Evolutionary conservation across 1,140 invertebrate genomes (phyloP), one percentile per base, ranked within the genome.

Genomic region (Bombus soroeensis): DNA sequence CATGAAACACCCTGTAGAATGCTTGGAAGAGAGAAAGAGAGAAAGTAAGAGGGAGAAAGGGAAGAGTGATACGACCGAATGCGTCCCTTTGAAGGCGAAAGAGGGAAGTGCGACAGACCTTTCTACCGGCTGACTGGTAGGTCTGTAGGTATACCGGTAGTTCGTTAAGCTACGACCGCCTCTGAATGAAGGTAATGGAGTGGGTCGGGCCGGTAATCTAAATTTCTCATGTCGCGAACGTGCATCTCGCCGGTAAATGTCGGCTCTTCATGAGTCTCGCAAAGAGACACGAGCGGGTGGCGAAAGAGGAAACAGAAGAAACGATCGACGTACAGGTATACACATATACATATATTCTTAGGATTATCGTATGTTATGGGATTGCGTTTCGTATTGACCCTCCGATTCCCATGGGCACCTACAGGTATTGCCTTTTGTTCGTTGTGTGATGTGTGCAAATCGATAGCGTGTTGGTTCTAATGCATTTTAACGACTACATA

Each of bases 111-210:
- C 66, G 68, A 43, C 37, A 64, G 73, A 81, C 83, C 87, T 81
- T 89, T 88, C 74, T 81, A 68, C 68, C 43, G 43, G 34, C 78
- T 88, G 87, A 72, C 78, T 78, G 84, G 66, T 82, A 53, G 68
- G 75, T 89, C 83, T 77, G 80, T 79, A 83, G 59, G 76, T 83
- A 76, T 84, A 90, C 71, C 77, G 85, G 76, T 79, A 89, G 88
- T 90, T 90, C 89, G 89, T 90, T 90, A 90, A 90, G 80, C 83
- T 86, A 81, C 82, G 83, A 78, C 87, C 75, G 82, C 62, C 83
- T 88, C 82, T 89, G 85, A 90, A 90, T 90, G 82, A 90, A 90
- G 87, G 86, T 87, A 90, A 87, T 89, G 86, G 86, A 89, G 88
- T 90, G 86, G 83, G 86, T 80, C 66, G 87, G 87, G 68, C 79